phyloP scores from a whole-genome alignment of 64 coral and sea anemone species.

The Montipora cactus region DNA sequence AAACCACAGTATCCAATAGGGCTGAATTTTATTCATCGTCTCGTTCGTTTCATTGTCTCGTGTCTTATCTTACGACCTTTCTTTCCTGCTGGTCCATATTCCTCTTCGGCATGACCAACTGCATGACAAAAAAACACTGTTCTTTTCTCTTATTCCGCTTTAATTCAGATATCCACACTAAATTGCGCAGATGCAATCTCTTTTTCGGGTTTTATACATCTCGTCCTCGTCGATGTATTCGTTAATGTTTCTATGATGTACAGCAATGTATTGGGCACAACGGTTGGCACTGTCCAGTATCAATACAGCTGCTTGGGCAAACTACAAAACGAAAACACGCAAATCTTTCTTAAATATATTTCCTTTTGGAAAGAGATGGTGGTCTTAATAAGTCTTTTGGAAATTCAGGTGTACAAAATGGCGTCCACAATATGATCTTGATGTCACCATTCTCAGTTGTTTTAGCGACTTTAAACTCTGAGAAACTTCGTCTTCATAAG shows the following conservation, averaged over 20 bases:
- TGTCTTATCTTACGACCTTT: neutral
- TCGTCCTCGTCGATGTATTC: neutral
- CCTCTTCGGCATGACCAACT: neutral
- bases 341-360: too few relatives aligned
- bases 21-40: neutral
- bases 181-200: neutral
- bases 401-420: too few relatives aligned
- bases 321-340: neutral
- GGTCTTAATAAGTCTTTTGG: too few relatives aligned
- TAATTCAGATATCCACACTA: neutral
- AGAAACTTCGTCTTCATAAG: too few relatives aligned
- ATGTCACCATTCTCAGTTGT: too few relatives aligned
- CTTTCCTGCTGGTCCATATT: neutral
- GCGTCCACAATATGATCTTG: too few relatives aligned
- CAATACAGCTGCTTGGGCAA: constrained; percentile 9
- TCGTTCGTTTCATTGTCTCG: neutral
- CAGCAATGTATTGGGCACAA: neutral
- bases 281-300: neutral
- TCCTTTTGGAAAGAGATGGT: too few relatives aligned
- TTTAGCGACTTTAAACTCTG: too few relatives aligned
- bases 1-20: neutral
- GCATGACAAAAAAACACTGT: neutral
- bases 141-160: neutral
- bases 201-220: neutral
- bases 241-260: neutral